Percentiles rank a stretch among this genome's conserved stretches.
These are phyloP conservation scores for Orius insidiosus DNA, from an alignment of 1,140 invertebrate species.

Conservation along the genomic window DNA sequence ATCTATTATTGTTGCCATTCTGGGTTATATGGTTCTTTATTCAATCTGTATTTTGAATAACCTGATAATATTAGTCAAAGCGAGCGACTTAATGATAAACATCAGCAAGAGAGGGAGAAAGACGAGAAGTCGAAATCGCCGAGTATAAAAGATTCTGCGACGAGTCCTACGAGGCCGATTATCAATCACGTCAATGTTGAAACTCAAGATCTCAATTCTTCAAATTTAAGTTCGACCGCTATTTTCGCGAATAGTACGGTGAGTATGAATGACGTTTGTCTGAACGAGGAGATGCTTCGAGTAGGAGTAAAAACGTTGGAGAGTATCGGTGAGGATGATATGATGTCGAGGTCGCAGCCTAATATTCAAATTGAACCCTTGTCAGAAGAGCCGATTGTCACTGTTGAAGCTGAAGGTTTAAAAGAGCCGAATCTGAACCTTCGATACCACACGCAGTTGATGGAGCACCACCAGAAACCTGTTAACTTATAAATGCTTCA, in stretches of 20 bases:
- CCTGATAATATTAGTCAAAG: conserved; percentile 72
- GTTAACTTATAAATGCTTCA: not conserved
- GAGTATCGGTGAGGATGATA: conserved; percentile 27
- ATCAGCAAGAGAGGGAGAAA: conserved; percentile 18
- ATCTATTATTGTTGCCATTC: conserved; percentile 46
- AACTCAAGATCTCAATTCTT: conserved; percentile 5
- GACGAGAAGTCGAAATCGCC: conserved; percentile 16
- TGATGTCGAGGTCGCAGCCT: conserved; percentile 25
- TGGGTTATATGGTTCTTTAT: conserved; percentile 65
- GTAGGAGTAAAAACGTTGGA: conserved; percentile 26
- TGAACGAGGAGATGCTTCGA: conserved; percentile 50
- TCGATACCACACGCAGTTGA: conserved; percentile 19
- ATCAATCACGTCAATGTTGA: conserved; percentile 6
- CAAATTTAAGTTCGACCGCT: conserved; percentile 41
- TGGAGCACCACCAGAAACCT: not conserved
- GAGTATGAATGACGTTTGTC: conserved; percentile 47
- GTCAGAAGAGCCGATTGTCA: not conserved
- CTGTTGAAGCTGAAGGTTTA: conserved; percentile 8
- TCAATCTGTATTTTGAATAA: conserved; percentile 70
- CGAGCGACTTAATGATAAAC: conserved; percentile 65
- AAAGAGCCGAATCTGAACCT: conserved; percentile 28
- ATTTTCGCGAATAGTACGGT: conserved; percentile 83
- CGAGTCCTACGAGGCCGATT: conserved; percentile 26
- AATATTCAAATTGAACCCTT: conserved; percentile 24
- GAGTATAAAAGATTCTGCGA: conserved; percentile 24